Base-by-base conservation (phyloP, 2,113 vertebrate genomes). In the Ranitomeya variabilis region DNA sequence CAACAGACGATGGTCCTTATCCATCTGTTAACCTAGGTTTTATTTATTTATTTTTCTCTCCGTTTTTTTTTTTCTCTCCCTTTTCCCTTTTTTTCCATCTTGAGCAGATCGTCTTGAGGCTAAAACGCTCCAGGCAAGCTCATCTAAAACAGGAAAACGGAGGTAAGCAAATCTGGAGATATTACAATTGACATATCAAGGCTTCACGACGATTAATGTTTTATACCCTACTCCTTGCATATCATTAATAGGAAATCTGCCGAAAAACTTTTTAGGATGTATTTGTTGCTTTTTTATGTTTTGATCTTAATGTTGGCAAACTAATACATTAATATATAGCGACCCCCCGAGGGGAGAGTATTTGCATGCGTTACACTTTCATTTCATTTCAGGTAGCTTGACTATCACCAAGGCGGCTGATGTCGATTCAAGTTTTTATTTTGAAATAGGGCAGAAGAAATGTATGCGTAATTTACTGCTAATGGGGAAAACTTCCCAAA, bases 101-200 rank as follows among this genome's bases (percentile, higher is more conserved):
- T 67, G 45, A 91, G 86, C 93, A 96, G 96, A 97, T 96, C 94
- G 92, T 96, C 97, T 97, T 94, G 92, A 96, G 97, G 97, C 97
- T 96, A 95, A 96, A 98, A 94, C 96, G 98, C 97, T 97, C 95
- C 94, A 95, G 97, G 96, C 97, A 95, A 95, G 96, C 95, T 90
- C 95, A 95, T 91, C 95, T 96, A 94, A 97, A 98, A 96, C 96
- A 97, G 62, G 79, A 95, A 99, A 97, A 96, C 96, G 94, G 97
- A 98, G 97, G 96, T 98, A 96, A 96, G 96, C 95, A 93, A 93
- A 91, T 93, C 92, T 92, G 90, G 94, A 96, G 96, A 97, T 98
- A 96, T 97, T 97, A 97, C 95, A 95, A 95, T 96, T 97, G 97
- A 98, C 97, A 97, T 99, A 98, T 96, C 96, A 96, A 95, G 96